Conservation (phyloP, 2,888 invertebrate species). For the Caenorhabditis japonica region DNA sequence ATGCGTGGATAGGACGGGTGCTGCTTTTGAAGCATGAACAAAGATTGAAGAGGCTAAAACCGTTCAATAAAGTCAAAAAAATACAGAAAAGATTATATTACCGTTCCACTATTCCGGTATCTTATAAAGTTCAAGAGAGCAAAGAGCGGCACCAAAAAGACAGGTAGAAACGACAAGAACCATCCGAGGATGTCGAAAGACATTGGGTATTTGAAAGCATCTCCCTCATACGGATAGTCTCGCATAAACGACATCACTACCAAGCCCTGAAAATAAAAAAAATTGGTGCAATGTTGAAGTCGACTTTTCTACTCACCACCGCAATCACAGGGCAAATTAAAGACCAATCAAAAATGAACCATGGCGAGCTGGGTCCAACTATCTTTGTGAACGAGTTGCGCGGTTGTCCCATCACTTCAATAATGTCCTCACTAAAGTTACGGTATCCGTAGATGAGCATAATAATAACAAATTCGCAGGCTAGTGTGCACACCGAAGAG, state of each 20-base stretch:
- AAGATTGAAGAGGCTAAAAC: slow-evolving; percentile 3
- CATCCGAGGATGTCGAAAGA: slow-evolving; percentile 18
- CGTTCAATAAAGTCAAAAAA: no score
- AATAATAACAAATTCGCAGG: slow-evolving; percentile 21
- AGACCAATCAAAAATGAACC: slow-evolving; percentile 31
- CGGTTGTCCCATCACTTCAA: slow-evolving; percentile 20
- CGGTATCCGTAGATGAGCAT: slow-evolving; percentile 34
- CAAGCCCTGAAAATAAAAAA: not conserved
- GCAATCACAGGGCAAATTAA: slow-evolving; percentile 31
- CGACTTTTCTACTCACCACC: no score
- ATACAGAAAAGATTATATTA: no score
- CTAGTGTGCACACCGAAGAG: slow-evolving; percentile 17
- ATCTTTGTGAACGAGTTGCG: slow-evolving; percentile 4
- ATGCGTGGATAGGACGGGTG: slow-evolving; percentile 32
- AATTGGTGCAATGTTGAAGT: no score
- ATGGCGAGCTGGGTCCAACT: slow-evolving; percentile 18
- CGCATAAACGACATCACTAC: slow-evolving; percentile 7
- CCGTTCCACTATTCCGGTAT: no score
- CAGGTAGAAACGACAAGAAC: slow-evolving; percentile 10
- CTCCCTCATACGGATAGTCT: slow-evolving; percentile 10
- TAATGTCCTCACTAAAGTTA: slow-evolving; percentile 38
- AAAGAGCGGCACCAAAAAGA: slow-evolving; percentile 10
- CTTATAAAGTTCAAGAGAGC: slow-evolving; percentile 1
- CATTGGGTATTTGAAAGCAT: slow-evolving; percentile 14
- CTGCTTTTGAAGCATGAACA: slow-evolving; percentile 30